phyloP scores from a whole-genome alignment of 2,797 vertebrate species.

The Dryobates pubescens region DNA sequence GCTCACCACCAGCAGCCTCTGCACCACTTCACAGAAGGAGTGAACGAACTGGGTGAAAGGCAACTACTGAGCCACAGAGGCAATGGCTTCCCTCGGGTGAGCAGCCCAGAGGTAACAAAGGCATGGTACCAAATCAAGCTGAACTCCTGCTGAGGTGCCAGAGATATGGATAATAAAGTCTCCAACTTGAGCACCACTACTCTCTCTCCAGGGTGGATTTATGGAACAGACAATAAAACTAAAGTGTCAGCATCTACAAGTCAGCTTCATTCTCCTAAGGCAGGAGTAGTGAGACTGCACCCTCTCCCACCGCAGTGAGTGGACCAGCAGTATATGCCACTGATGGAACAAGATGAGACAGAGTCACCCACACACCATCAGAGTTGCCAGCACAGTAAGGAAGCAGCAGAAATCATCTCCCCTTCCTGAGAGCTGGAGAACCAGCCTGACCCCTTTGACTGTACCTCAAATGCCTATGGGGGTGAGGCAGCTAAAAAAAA shows the following conservation, averaged over 20 bases:
- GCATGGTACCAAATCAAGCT: background rate
- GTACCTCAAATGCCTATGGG: background rate
- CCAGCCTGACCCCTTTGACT: background rate
- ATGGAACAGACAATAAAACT: background rate
- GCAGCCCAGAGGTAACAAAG: background rate
- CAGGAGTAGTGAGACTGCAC: background rate
- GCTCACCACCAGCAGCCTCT: background rate
- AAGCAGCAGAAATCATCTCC: background rate
- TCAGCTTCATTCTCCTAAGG: background rate
- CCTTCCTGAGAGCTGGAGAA: background rate
- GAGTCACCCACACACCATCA: background rate
- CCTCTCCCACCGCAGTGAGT: background rate
- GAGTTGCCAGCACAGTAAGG: background rate
- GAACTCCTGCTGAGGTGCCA: background rate
- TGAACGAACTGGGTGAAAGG: background rate
- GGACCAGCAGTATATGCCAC: fast-evolving
- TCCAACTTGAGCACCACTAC: background rate
- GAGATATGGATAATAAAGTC: background rate
- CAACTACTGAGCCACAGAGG: background rate
- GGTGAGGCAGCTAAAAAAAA: background rate
- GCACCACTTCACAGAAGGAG: fast-evolving
- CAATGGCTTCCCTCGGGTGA: fast-evolving
- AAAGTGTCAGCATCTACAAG: background rate
- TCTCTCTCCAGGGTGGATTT: background rate
- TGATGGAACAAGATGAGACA: background rate